Percentiles rank a stretch among this genome's conserved stretches.
phyloP scores from a whole-genome alignment of 2,888 invertebrate genomes.

The Pegoplata infirma region DNA sequence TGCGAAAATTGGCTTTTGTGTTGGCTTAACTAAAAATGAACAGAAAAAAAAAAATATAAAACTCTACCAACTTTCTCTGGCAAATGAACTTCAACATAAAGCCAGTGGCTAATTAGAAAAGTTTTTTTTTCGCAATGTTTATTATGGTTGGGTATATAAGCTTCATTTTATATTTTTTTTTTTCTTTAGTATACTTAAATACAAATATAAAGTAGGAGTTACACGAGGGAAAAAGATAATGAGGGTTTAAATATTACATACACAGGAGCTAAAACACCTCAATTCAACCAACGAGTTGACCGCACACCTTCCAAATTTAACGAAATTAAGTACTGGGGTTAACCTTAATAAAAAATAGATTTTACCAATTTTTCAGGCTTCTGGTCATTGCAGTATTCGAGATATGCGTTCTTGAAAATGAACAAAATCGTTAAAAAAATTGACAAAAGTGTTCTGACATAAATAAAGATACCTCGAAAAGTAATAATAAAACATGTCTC shows the following conservation, averaged over 20 bases:
- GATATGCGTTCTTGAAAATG: too few species aligned
- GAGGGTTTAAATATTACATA: not conserved
- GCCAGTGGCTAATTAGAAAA: conserved; percentile 74
- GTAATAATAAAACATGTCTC: too few species aligned
- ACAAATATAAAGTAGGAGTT: not conserved
- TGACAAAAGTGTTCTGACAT: too few species aligned
- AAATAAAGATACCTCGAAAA: too few species aligned
- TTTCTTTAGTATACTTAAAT: not conserved
- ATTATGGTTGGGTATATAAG: conserved; percentile 14
- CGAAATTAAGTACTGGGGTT: too few species aligned
- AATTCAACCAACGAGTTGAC: too few species aligned
- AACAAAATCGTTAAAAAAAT: too few species aligned
- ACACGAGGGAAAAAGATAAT: not conserved
- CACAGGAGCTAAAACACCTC: too few species aligned
- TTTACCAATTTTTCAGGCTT: too few species aligned
- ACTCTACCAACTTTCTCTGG: conserved; percentile 58
- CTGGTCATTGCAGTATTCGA: too few species aligned
- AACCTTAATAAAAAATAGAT: too few species aligned
- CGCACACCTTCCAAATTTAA: too few species aligned
- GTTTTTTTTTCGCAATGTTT: conserved; percentile 62
- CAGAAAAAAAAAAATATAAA: conserved; percentile 19
- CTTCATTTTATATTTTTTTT: not conserved
- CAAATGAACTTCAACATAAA: conserved; percentile 61
- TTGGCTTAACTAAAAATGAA: conserved; percentile 19
- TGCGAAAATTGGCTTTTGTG: conserved; percentile 42